These are phyloP conservation scores for Tenrec ecaudatus DNA, from an alignment of 2,113 vertebrate species.

Conservation along the genomic window DNA sequence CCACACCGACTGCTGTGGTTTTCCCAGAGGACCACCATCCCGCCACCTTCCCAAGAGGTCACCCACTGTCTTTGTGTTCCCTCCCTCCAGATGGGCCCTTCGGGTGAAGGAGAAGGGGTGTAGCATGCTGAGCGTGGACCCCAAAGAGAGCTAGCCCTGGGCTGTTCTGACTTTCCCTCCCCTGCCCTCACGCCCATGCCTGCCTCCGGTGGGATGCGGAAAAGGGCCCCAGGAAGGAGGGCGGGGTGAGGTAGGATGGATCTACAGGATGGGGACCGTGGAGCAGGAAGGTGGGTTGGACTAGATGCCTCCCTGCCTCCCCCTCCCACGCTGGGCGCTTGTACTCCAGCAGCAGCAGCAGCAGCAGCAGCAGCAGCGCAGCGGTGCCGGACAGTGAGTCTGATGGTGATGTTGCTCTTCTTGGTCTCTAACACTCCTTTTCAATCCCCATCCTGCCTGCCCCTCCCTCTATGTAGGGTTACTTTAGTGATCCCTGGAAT, in stretches of 20 bases:
- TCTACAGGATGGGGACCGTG: neutral
- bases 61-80: neutral
- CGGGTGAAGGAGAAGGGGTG: neutral
- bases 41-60: neutral
- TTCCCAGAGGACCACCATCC: neutral
- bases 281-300: neutral
- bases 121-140: neutral
- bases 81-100: neutral
- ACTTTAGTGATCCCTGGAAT: conserved; percentile 99
- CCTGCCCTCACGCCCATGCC: neutral
- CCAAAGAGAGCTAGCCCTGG: neutral
- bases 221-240: neutral
- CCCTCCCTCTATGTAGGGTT: conserved; percentile 98
- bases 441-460: conserved; percentile 94
- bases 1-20: neutral
- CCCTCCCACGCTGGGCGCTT: neutral
- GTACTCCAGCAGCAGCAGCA: conserved; percentile 52
- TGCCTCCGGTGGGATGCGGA: neutral
- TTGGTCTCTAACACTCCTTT: conserved; percentile 98
- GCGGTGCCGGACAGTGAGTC: conserved; percentile 83
- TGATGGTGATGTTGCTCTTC: conserved; percentile 88
- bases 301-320: neutral
- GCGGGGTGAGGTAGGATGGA: neutral
- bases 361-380: conserved; percentile 48
- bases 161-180: fast-evolving